Base-by-base conservation (phyloP, 2,113 vertebrate species). In the Leuciscus idus region DNA sequence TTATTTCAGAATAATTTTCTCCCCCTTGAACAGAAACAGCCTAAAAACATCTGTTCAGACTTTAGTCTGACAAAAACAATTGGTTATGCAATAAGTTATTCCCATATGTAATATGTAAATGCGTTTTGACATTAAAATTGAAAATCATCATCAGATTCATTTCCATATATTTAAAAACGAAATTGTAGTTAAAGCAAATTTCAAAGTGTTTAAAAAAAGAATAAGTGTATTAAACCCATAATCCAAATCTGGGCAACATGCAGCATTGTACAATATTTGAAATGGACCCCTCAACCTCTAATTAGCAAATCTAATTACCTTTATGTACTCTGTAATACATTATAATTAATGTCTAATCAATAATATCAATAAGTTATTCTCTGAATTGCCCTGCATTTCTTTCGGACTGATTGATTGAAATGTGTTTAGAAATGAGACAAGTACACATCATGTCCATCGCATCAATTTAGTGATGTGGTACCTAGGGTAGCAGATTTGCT, bases 401-500 rank as follows among this genome's bases (percentile, higher is more conserved):
- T 13, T 21, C 64, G 4, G 64, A n/a, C 46, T 15, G 62, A 70
- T 70, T 82, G 36, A 81, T 26, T n/a, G 78, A 19, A 13, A 28
- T 30, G 7, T 19, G 13, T 17, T 81, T 66, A 81, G n/a, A 48
- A 70, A 15, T 52, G 62, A 79, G 52, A 64, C 10, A 12, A 36
- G 64, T 70, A 19, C 33, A 55, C 75, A 76, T 76, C 23, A 55
- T 55, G 50, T 55, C 50, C 62, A 30, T 70, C 46, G 36, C 19
- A 48, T 82, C 19, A 4, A 43, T 62, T 68, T 26, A 11, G 26
- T 64, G 52, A 72, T 77, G 82, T 15, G 11, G 36, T 26, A 62
- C 52, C 85, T 62, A 66, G 10, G 15, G 26, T 43, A 36, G 59
- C 83, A 77, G 28, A 52, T 79, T 61, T 80, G 77, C 70, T 70